A percentile compares a stretch with the other conserved stretches of the same genome.
Evolutionary conservation across 2,113 vertebrate genomes (phyloP).

Genomic region (Channa argus): DNA sequence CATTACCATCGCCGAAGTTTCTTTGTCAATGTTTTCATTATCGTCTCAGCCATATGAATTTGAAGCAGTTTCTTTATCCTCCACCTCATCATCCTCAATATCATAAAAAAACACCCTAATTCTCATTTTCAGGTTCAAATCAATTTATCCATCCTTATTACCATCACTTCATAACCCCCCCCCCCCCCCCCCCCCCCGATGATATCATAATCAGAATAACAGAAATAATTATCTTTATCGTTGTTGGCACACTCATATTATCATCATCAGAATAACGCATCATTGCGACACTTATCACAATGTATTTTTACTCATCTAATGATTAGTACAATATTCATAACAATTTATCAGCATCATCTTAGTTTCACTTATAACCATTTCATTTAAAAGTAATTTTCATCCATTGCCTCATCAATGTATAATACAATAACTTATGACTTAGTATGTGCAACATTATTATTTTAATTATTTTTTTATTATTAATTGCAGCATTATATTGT

Average conservation of each 20-base stretch:
- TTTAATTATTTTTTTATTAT: neutral
- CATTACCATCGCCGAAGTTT: too few species aligned
- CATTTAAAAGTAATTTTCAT: neutral
- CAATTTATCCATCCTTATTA: neutral
- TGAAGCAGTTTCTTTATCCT: too few species aligned
- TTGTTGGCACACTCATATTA: neutral
- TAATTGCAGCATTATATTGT: neutral
- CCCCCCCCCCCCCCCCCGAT: neutral
- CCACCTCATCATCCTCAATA: neutral
- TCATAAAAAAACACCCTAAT: neutral
- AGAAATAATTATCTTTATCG: neutral
- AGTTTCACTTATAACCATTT: constrained; percentile 1
- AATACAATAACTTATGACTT: neutral
- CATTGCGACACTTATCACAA: neutral
- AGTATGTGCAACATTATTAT: neutral
- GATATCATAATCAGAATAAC: neutral
- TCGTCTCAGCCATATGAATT: too few species aligned
- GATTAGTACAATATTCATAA: constrained; percentile 12
- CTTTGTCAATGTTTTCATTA: too few species aligned
- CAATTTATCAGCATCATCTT: constrained; percentile 25
- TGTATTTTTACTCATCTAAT: constrained; percentile 18
- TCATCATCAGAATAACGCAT: neutral
- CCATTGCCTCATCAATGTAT: neutral
- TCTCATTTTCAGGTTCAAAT: neutral
- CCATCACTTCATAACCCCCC: neutral